Evolutionary conservation across 2,797 vertebrate genomes (phyloP).

Genomic region (Channallabes apus): DNA sequence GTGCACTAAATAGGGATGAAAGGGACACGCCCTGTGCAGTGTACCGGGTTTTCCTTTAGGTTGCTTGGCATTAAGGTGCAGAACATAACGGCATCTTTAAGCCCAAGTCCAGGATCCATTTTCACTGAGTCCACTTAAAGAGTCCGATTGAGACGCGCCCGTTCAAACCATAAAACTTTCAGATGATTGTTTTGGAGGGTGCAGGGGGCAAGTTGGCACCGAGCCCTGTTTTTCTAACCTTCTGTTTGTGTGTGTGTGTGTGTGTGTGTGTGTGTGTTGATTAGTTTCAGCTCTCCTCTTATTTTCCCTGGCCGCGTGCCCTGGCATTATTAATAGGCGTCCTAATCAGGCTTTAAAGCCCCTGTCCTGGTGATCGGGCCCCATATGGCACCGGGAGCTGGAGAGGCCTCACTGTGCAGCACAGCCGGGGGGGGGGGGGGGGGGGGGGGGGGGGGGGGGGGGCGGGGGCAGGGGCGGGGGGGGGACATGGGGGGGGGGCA

Average conservation of each 20-base stretch:
- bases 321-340: conserved; percentile 77
- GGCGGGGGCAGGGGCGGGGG: too few relatives aligned
- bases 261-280: conserved; percentile 65
- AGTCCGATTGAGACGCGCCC: not conserved
- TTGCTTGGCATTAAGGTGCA: not conserved
- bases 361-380: conserved; percentile 71
- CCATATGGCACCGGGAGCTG: conserved; percentile 61
- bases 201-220: conserved; percentile 42
- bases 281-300: conserved; percentile 74
- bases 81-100: not conserved
- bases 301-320: conserved; percentile 72
- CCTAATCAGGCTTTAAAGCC: conserved; percentile 65
- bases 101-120: not conserved
- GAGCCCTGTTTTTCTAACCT: conserved; percentile 70
- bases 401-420: conserved; percentile 17
- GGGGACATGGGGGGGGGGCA: too few relatives aligned
- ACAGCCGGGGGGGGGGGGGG: conserved; percentile 7
- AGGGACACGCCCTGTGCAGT: not conserved
- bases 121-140: not conserved
- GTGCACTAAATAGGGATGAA: not conserved
- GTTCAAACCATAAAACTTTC: not conserved
- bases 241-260: conserved; percentile 64
- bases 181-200: conserved; percentile 16
- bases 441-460: not conserved
- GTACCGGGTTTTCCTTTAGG: not conserved